phyloP scores from a whole-genome alignment of 2,113 vertebrate species.

The Apaloderma vittatum region DNA sequence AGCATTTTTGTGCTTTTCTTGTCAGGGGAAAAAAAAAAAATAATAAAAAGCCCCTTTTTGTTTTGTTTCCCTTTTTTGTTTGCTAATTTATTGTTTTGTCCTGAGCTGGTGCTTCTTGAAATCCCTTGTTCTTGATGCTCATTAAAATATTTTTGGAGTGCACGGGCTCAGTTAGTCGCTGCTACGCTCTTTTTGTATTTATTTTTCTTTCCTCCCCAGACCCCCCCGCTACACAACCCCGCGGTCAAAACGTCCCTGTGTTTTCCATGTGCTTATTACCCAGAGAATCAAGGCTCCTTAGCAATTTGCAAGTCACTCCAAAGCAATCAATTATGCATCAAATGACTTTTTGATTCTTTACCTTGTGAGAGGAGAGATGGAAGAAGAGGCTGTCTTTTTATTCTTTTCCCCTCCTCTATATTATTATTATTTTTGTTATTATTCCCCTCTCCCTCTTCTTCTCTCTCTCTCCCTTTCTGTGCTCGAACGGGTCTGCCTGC shows the following conservation, averaged over 20 bases:
- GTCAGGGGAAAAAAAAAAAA: neutral
- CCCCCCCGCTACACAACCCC: slow-evolving; percentile 34
- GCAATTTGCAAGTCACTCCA: slow-evolving; percentile 72
- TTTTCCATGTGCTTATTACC: slow-evolving; percentile 65
- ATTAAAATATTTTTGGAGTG: slow-evolving; percentile 68
- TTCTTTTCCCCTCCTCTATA: slow-evolving; percentile 17
- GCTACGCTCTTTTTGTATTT: neutral
- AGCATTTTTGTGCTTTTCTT: slow-evolving; percentile 1
- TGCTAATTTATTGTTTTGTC: slow-evolving; percentile 72
- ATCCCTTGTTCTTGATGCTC: slow-evolving; percentile 52
- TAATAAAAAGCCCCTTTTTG: neutral
- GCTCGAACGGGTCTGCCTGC: slow-evolving; percentile 62
- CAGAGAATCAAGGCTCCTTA: slow-evolving; percentile 69
- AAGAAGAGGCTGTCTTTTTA: slow-evolving; percentile 13
- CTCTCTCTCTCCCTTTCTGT: neutral
- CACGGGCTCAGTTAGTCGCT: neutral
- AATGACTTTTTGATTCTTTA: slow-evolving; percentile 80
- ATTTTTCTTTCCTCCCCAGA: slow-evolving; percentile 41
- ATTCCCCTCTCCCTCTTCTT: neutral
- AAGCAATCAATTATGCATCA: slow-evolving; percentile 84
- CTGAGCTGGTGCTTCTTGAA: neutral
- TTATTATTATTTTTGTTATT: slow-evolving; percentile 72
- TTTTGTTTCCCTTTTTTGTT: slow-evolving; percentile 44
- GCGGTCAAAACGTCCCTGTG: slow-evolving; percentile 70
- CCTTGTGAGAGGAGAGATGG: slow-evolving; percentile 65